Base-by-base conservation (phyloP, 2,888 invertebrate genomes). In the Eupeodes latifasciatus region DNA sequence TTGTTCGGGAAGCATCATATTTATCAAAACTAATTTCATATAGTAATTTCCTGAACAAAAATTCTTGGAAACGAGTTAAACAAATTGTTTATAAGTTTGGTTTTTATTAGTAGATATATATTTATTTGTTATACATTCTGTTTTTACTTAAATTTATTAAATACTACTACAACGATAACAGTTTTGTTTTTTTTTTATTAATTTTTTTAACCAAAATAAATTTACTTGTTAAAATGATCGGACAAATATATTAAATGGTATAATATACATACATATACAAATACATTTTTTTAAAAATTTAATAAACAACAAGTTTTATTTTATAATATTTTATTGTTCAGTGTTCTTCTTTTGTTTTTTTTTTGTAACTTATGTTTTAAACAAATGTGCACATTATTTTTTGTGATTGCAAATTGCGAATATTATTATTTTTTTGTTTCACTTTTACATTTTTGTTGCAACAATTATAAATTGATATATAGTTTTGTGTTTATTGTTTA, bases 401-500 rank as follows among this genome's bases (percentile, higher is more conserved):
- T 78, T 87, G 72, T 89, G 80, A 71, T 88, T 83, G 34, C 61
- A 61, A 75, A 82, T 82, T 80, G 27, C 49, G 9, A 53, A 88
- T 79, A 34, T 34, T 59, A 34, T 59, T 34, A 44, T 85, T 59
- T 14, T 5, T 85, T 89, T 16, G 49, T 61, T 66, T 57, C 27
- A 64, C 36, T 36, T 40, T n/a, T 40, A 10, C 34, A 3, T 51
- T 69, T 72, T 72, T 44, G 16, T 49, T 72, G n/a, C 11, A 59
- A 19, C 59, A 59, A 36, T 19, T 71, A 19, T 59, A 57, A 59
- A 44, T 59, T 44, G 27, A 27, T 59, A 11, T 34, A n/a, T 53
- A 36, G n/a, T 27, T 69, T 53, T 81, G 51, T 34, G 36, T 89
- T n/a, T 79, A 27, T 90, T 91, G 83, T 90, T 91, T 74, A 84